These are phyloP conservation scores for Labia minor DNA, from an alignment of 2,888 invertebrate genomes.

Conservation along the genomic window DNA sequence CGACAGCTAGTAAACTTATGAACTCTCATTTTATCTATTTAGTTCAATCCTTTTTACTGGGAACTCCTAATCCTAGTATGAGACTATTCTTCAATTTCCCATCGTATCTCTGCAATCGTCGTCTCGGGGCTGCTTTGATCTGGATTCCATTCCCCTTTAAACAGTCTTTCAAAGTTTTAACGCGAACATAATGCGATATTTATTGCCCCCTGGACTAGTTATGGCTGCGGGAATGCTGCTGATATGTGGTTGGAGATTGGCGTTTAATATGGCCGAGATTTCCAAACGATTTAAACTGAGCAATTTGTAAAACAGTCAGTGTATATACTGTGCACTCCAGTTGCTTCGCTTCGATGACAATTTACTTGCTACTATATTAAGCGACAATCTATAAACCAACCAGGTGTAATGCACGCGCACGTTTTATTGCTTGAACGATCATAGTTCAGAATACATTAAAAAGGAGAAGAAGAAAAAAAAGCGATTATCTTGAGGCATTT, in stretches of 20 bases:
- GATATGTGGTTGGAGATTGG: background rate
- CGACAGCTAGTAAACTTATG: background rate
- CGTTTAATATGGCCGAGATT: background rate
- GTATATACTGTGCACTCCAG: background rate
- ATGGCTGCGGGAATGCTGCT: background rate
- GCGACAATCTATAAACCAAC: constrained; percentile 7
- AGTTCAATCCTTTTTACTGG: no score
- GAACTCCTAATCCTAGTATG: no score
- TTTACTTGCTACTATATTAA: constrained; percentile 7
- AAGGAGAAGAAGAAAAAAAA: no score
- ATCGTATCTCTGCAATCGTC: no score
- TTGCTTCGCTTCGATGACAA: background rate
- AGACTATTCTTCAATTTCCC: no score
- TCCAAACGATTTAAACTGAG: background rate
- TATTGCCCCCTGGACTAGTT: background rate
- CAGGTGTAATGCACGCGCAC: constrained; percentile 13
- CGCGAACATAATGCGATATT: background rate
- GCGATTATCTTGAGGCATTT: constrained; percentile 1
- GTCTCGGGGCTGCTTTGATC: background rate
- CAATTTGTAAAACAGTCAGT: constrained; percentile 13
- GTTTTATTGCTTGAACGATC: background rate
- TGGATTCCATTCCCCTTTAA: constrained; percentile 6
- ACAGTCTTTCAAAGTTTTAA: background rate
- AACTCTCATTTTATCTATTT: background rate
- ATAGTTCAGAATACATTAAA: background rate